A percentile compares a stretch with the other conserved stretches of the same genome.
phyloP scores from a whole-genome alignment of 2,797 vertebrate species.

The Peromyscus nudipes region DNA sequence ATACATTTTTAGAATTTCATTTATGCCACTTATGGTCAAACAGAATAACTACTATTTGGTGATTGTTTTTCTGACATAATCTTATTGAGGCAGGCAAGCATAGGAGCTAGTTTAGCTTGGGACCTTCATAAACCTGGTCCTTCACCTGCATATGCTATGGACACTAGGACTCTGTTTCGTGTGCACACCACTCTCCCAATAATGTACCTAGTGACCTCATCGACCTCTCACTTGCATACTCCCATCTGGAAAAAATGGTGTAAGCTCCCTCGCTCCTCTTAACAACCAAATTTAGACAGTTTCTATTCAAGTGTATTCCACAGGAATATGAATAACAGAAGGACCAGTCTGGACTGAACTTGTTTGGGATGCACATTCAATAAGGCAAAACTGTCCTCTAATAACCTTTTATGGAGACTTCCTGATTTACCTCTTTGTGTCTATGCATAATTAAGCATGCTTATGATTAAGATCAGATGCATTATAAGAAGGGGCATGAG shows the following conservation, averaged over 20 bases:
- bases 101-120: not conserved
- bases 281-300: not conserved
- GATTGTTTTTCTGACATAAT: not conserved
- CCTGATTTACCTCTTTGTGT: not conserved
- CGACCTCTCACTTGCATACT: not conserved
- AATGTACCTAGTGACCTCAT: not conserved
- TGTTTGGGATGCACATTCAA: not conserved
- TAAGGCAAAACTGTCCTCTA: not conserved
- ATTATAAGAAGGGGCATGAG: not conserved
- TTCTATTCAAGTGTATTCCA: not conserved
- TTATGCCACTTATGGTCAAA: conserved; percentile 69
- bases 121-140: not conserved
- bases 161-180: not conserved
- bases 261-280: not conserved
- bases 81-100: not conserved
- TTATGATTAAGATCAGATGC: not conserved
- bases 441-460: not conserved
- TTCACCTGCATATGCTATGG: not conserved
- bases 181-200: not conserved
- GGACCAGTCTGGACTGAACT: not conserved
- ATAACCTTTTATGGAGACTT: not conserved
- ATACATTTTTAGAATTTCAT: conserved; percentile 57
- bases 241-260: not conserved
- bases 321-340: not conserved
- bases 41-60: conserved; percentile 58